These are phyloP conservation scores for Gadopsis bispinosus DNA, from an alignment of 2,797 vertebrate species.

Conservation along the genomic window DNA sequence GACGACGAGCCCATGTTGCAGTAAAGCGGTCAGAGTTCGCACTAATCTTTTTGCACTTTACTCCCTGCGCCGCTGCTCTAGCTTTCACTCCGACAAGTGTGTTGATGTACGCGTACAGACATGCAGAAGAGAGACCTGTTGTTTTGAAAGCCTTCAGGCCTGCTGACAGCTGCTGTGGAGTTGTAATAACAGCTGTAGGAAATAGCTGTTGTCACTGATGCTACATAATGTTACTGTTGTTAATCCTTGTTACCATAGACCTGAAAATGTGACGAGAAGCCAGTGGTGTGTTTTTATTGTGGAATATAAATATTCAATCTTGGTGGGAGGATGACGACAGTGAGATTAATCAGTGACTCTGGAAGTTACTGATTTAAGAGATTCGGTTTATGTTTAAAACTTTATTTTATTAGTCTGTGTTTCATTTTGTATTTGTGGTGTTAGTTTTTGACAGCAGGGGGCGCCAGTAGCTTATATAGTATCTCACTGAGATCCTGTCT, in stretches of 20 bases:
- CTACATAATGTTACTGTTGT: slow-evolving; percentile 19
- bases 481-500: slow-evolving; percentile 1
- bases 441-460: slow-evolving; percentile 58
- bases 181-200: slow-evolving; percentile 12
- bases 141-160: slow-evolving; percentile 16
- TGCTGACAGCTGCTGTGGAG: not conserved
- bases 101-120: not conserved
- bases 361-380: not conserved
- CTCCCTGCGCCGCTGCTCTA: not conserved
- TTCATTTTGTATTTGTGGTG: not conserved
- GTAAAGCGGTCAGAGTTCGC: slow-evolving; percentile 55
- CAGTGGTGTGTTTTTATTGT: not conserved
- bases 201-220: not conserved
- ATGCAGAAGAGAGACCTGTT: not conserved
- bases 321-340: not conserved
- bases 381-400: slow-evolving; percentile 6
- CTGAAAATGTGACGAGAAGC: slow-evolving; percentile 23
- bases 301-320: not conserved
- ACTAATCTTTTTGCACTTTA: slow-evolving; percentile 41
- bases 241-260: not conserved
- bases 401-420: not conserved
- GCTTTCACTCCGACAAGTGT: not conserved
- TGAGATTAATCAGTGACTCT: slow-evolving; percentile 4
- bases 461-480: slow-evolving; percentile 25
- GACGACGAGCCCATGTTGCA: slow-evolving; percentile 88